Percentiles rank a stretch among this genome's conserved stretches.
phyloP scores from a whole-genome alignment of 2,888 invertebrate species.

The Linyphia triangularis region DNA sequence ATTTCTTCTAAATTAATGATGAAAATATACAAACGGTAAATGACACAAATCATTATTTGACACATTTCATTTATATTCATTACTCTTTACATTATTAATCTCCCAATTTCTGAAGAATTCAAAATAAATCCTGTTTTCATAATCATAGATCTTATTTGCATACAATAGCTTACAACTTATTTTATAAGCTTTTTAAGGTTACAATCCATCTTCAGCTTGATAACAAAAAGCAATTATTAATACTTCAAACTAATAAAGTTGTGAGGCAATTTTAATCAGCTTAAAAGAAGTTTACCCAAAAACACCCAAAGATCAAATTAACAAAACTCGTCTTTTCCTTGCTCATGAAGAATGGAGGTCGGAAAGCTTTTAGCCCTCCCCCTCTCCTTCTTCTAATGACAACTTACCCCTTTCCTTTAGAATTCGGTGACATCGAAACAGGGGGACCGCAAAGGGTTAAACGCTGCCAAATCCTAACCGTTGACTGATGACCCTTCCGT shows the following conservation, averaged over 20 bases:
- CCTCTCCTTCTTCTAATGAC: slow-evolving; percentile 37
- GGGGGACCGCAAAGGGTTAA: slow-evolving; percentile 57
- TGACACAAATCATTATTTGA: too few species aligned
- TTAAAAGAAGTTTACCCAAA: slow-evolving; percentile 3
- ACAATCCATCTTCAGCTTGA: too few species aligned
- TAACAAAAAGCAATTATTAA: background rate
- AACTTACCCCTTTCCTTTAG: slow-evolving; percentile 28
- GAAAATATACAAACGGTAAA: too few species aligned
- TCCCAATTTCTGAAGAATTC: too few species aligned
- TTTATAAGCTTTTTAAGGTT: too few species aligned
- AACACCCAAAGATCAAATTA: slow-evolving; percentile 37
- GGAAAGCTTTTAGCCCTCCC: background rate
- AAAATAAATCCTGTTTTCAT: too few species aligned
- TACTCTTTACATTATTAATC: too few species aligned
- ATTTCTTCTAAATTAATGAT: too few species aligned
- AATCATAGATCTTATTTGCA: too few species aligned
- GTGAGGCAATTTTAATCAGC: background rate
- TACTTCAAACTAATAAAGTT: background rate
- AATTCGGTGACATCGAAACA: slow-evolving; percentile 15
- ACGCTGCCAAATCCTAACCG: slow-evolving; percentile 43
- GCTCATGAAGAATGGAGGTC: slow-evolving; percentile 4
- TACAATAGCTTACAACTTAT: too few species aligned
- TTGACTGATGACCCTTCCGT: slow-evolving; percentile 59
- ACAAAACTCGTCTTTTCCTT: background rate
- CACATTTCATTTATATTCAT: too few species aligned